A percentile compares a stretch with the other conserved stretches of the same genome.
These are phyloP conservation scores for Passer domesticus DNA, from an alignment of 2,113 vertebrate genomes.

Conservation along the genomic window DNA sequence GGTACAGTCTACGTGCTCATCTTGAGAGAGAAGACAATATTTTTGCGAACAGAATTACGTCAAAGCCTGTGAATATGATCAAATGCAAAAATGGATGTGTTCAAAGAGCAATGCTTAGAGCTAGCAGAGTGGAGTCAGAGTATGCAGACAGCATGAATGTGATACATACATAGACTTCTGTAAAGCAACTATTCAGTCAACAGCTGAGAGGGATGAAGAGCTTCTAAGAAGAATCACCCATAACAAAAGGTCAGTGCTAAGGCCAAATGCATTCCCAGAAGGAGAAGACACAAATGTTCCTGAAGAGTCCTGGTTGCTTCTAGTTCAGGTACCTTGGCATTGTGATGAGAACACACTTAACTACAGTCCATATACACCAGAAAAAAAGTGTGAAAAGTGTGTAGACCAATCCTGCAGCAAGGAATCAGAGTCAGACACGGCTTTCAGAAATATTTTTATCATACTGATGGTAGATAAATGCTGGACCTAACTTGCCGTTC, in stretches of 20 bases:
- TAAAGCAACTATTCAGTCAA: not conserved
- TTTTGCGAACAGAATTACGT: not conserved
- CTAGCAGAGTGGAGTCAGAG: not conserved
- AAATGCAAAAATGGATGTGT: not conserved
- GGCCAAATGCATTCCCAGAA: not conserved
- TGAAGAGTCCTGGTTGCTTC: not conserved
- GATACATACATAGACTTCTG: not conserved
- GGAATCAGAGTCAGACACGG: not conserved
- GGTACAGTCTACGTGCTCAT: not conserved
- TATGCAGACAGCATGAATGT: not conserved
- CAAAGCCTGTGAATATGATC: not conserved
- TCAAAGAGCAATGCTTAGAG: not conserved
- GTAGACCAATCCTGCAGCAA: not conserved
- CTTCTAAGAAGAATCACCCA: not conserved
- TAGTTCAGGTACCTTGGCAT: not conserved
- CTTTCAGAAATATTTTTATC: not conserved
- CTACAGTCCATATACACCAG: not conserved
- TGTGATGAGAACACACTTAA: not conserved
- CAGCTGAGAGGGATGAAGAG: not conserved
- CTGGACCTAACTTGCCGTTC: not conserved
- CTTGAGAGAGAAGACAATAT: not conserved
- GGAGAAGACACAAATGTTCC: not conserved
- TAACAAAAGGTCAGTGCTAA: not conserved
- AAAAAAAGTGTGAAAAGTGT: not conserved
- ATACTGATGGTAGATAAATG: not conserved